Evolutionary conservation across 2,888 invertebrate genomes (phyloP).

Genomic region (Agrochola lota): DNA sequence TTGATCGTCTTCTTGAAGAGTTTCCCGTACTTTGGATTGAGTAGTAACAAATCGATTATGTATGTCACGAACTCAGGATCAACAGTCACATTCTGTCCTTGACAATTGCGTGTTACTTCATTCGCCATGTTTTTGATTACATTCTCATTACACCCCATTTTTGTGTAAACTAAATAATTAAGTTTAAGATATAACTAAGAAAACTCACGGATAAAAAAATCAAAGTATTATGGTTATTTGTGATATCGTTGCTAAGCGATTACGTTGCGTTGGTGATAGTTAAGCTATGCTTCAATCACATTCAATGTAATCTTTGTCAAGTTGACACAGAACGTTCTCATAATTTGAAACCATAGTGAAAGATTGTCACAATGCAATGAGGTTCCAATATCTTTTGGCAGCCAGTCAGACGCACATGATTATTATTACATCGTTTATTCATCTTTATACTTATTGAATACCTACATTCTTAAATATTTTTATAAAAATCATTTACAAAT

Average conservation of each 20-base stretch:
- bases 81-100: constrained; percentile 80
- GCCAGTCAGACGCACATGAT: not conserved
- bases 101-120: constrained; percentile 90
- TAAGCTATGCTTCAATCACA: too few species aligned
- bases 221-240: constrained; percentile 8
- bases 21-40: constrained; percentile 91
- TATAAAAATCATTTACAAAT: too few species aligned
- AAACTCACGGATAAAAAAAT: constrained; percentile 1
- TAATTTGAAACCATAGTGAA: constrained; percentile 22
- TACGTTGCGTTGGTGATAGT: constrained; percentile 37
- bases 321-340: not conserved
- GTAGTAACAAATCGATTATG: constrained; percentile 87
- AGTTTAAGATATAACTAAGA: constrained; percentile 1
- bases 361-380: constrained; percentile 10
- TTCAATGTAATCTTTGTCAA: too few species aligned
- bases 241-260: constrained; percentile 49
- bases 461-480: too few species aligned
- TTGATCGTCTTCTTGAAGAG: constrained; percentile 85
- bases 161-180: constrained; percentile 40
- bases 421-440: too few species aligned
- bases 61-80: constrained; percentile 89
- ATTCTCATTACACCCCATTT: constrained; percentile 87
- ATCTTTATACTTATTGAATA: too few species aligned
- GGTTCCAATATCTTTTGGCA: not conserved
- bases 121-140: constrained; percentile 90